These are phyloP conservation scores for Leucopsar rothschildi DNA, from an alignment of 2,113 vertebrate genomes.

Conservation along the genomic window DNA sequence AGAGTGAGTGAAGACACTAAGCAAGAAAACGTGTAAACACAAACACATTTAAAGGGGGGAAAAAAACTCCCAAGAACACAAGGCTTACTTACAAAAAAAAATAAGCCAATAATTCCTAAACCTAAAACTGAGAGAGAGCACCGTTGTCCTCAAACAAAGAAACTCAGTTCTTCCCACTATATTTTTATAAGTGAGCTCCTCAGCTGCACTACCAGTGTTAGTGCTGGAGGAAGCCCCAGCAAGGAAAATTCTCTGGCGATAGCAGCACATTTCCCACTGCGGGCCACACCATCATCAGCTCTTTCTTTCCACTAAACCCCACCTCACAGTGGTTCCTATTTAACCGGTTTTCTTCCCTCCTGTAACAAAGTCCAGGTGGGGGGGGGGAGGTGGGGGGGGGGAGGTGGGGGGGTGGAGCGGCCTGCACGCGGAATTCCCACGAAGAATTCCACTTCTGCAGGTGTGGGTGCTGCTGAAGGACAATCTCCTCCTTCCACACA, in stretches of 20 bases:
- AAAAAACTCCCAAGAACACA: neutral
- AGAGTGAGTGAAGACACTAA: neutral
- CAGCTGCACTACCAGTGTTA: neutral
- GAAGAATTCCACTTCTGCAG: neutral
- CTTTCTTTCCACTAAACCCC: neutral
- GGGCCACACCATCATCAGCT: neutral
- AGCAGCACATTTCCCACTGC: neutral
- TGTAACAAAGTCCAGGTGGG: rapidly evolving
- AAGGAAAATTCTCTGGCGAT: neutral
- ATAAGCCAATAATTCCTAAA: neutral
- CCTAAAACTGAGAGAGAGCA: neutral
- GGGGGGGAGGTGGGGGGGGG: no score
- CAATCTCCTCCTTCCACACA: neutral
- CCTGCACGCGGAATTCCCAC: rapidly evolving
- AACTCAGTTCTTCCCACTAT: neutral
- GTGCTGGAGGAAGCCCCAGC: neutral
- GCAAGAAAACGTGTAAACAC: neutral
- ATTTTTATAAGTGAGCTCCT: neutral
- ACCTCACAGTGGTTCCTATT: neutral
- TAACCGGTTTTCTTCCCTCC: neutral
- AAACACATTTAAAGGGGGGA: neutral
- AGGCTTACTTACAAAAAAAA: neutral
- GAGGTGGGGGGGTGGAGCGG: rapidly evolving
- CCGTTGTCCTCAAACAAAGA: neutral
- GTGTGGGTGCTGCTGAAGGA: neutral